Base-by-base conservation (phyloP, 2,797 vertebrate species). In the Argentina silus region DNA sequence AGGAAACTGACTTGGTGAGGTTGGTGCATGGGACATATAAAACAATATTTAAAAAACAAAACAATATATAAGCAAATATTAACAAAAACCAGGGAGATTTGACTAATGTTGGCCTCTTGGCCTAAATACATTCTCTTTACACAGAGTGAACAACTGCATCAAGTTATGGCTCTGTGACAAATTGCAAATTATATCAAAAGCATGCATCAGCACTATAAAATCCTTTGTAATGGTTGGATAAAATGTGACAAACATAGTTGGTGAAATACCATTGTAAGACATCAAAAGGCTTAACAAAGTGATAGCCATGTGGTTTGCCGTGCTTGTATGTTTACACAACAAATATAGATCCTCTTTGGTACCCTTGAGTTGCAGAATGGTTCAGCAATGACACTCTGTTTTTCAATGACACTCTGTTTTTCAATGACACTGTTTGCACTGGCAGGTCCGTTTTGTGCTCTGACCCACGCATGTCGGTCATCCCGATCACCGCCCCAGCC, bases 371-470 rank as follows among this genome's bases (percentile, higher is more conserved):
- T 15, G 51, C 51, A 15, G 14, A 36, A 36, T 61, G 23, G 10
- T 11, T 14, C n/a, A 6, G 6, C 11, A 12, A 12, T 60, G 21
- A 27, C 59, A 12, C 59, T n/a, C n/a, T 60, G 23, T 23, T 59
- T 27, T n/a, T n/a, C n/a, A 61, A 11, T 6, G 27, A 61, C 59
- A n/a, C 4, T 53, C 23, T 36, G 23, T 53, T 11, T 47, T 48
- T 27, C 47, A 51, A 36, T 68, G 50, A 27, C 43, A 51, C 44
- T 82, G 47, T 79, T 79, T 56, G 83, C 47, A 50, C 50, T 23
- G 3, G 42, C 89, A 98, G 96, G 88, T 90, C 78, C 56, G 95
- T 98, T 69, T 92, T 96, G 48, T 99, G 97, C 81, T 94, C 94
- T 64, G 95, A 96, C 81, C 91, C 94, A 23, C 93, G 94, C 72